phyloP scores from a whole-genome alignment of 1,140 invertebrate genomes.

The Diplogasteroides magnus region DNA sequence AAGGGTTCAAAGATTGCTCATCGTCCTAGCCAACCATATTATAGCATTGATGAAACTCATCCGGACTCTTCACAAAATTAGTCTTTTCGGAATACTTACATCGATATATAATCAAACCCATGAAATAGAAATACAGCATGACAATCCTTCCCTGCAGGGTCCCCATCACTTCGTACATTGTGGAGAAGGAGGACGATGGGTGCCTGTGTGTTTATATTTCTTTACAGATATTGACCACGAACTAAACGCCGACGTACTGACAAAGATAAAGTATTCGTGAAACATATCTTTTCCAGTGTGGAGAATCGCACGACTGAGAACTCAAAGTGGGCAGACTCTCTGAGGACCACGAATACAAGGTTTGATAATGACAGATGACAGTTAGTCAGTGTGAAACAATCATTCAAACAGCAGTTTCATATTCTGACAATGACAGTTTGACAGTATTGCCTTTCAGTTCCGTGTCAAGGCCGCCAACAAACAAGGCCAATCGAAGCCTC shows the following conservation, averaged over 20 bases:
- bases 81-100: not conserved
- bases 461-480: slow-evolving; percentile 88
- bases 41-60: too few species aligned
- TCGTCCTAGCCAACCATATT: too few species aligned
- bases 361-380: not conserved
- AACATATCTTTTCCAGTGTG: too few species aligned
- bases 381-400: too few species aligned
- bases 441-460: slow-evolving; percentile 50
- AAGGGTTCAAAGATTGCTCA: too few species aligned
- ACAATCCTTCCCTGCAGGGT: slow-evolving; percentile 59
- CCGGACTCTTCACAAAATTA: too few species aligned
- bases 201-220: slow-evolving; percentile 41
- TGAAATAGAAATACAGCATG: not conserved
- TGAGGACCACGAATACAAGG: slow-evolving; percentile 93
- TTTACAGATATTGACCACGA: too few species aligned
- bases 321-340: slow-evolving; percentile 68
- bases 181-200: slow-evolving; percentile 69
- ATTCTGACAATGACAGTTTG: too few species aligned
- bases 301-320: slow-evolving; percentile 76
- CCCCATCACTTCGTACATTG: slow-evolving; percentile 85
- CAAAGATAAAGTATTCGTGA: too few species aligned
- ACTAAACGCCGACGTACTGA: too few species aligned
- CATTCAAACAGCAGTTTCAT: not conserved
- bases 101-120: too few species aligned
- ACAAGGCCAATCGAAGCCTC: slow-evolving; percentile 87